A percentile compares a stretch with the other conserved stretches of the same genome.
These are phyloP conservation scores for Sus cebifrons DNA, from an alignment of 2,797 vertebrate genomes.

Conservation along the genomic window DNA sequence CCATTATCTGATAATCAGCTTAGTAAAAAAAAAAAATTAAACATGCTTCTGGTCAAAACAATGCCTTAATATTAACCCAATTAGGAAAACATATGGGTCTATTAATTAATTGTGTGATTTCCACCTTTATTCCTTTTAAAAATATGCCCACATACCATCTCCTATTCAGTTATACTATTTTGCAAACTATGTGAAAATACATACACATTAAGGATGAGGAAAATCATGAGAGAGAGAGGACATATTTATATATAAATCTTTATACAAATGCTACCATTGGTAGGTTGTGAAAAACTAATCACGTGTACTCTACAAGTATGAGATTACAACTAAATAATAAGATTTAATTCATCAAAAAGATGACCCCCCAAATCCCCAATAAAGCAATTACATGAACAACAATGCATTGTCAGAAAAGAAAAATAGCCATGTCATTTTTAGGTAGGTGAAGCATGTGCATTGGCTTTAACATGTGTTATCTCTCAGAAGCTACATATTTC, in stretches of 20 bases:
- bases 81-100: slow-evolving; percentile 18
- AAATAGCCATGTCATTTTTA: slow-evolving; percentile 32
- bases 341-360: slow-evolving; percentile 44
- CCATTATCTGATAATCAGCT: slow-evolving; percentile 61
- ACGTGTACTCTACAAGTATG: not conserved
- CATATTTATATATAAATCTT: not conserved
- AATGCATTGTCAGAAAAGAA: slow-evolving; percentile 40
- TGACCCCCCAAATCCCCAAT: not conserved
- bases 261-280: slow-evolving; percentile 21
- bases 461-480: not conserved
- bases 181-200: slow-evolving; percentile 27
- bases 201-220: not conserved
- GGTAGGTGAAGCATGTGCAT: not conserved
- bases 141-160: not conserved
- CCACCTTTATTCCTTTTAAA: slow-evolving; percentile 20
- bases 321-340: slow-evolving; percentile 26
- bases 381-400: not conserved
- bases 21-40: slow-evolving; percentile 49
- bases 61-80: slow-evolving; percentile 17
- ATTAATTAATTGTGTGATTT: slow-evolving; percentile 34
- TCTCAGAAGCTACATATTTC: slow-evolving; percentile 26
- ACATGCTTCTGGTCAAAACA: slow-evolving; percentile 55
- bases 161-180: slow-evolving; percentile 33
- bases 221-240: not conserved
- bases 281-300: slow-evolving; percentile 58